A percentile compares a stretch with the other conserved stretches of the same genome.
Conservation (phyloP, 1,140 invertebrate genomes). For the Plectus sambesii region DNA sequence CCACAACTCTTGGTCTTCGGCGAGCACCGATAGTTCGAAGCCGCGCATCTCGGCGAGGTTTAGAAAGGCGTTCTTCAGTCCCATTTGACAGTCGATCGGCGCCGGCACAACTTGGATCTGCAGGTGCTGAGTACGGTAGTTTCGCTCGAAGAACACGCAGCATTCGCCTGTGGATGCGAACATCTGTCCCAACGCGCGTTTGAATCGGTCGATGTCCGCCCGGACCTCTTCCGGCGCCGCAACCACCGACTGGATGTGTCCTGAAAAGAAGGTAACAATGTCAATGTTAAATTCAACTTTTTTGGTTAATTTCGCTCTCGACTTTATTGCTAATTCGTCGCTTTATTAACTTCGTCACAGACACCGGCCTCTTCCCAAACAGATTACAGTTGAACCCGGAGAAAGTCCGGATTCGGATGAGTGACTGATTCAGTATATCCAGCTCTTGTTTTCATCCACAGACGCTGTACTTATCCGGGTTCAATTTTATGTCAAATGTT, state of each 20-base stretch:
- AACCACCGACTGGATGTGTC: constrained; percentile 70
- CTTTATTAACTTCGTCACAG: no score
- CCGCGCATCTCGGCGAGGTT: constrained; percentile 63
- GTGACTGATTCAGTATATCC: no score
- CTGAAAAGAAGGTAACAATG: constrained; percentile 11
- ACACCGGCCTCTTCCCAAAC: no score
- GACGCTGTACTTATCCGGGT: no score
- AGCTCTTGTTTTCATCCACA: no score
- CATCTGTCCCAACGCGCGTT: constrained; percentile 63
- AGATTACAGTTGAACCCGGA: no score
- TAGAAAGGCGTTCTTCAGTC: constrained; percentile 47
- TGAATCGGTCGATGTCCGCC: constrained; percentile 68
- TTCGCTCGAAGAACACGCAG: constrained; percentile 84
- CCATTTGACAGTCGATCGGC: constrained; percentile 50
- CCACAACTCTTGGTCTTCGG: constrained; percentile 31
- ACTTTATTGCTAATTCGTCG: no score
- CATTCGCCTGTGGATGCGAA: constrained; percentile 58
- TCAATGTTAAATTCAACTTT: no score
- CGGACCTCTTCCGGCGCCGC: constrained; percentile 62
- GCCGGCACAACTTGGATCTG: constrained; percentile 79
- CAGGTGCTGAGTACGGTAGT: constrained; percentile 80
- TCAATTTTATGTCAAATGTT: no score
- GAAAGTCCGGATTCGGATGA: no score
- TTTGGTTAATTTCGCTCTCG: no score
- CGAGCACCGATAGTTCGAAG: constrained; percentile 33